phyloP scores from a whole-genome alignment of 2,797 vertebrate genomes.

The Epinephelus awoara region DNA sequence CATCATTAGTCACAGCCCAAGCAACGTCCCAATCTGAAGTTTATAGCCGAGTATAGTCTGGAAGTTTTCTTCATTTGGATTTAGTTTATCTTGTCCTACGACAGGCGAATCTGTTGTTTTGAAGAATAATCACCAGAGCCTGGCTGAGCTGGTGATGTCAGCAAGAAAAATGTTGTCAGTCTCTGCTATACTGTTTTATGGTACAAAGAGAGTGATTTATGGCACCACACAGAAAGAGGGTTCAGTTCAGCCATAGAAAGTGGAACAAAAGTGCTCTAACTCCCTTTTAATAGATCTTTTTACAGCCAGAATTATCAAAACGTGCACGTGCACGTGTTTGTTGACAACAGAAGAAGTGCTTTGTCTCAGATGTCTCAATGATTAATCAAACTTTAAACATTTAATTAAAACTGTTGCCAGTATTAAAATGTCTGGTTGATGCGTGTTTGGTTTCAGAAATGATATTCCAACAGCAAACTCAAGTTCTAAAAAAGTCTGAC shows the following conservation, averaged over 20 bases:
- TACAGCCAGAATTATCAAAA: too few species aligned
- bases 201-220: background rate
- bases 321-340: too few species aligned
- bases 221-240: background rate
- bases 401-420: too few species aligned
- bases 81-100: background rate
- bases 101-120: background rate
- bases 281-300: too few species aligned
- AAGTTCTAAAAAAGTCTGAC: too few species aligned
- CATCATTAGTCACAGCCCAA: background rate
- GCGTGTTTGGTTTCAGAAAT: too few species aligned
- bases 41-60: background rate
- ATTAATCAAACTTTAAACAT: too few species aligned
- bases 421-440: too few species aligned
- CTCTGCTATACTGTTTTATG: background rate
- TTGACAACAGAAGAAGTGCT: too few species aligned
- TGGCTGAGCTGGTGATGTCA: background rate
- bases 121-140: background rate
- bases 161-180: background rate
- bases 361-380: too few species aligned
- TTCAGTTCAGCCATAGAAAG: background rate
- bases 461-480: too few species aligned
- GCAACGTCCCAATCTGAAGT: background rate
- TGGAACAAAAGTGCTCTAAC: too few species aligned
- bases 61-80: background rate